Base-by-base conservation (phyloP, 2,888 invertebrate species). In the Acanthosepion lycidas region DNA sequence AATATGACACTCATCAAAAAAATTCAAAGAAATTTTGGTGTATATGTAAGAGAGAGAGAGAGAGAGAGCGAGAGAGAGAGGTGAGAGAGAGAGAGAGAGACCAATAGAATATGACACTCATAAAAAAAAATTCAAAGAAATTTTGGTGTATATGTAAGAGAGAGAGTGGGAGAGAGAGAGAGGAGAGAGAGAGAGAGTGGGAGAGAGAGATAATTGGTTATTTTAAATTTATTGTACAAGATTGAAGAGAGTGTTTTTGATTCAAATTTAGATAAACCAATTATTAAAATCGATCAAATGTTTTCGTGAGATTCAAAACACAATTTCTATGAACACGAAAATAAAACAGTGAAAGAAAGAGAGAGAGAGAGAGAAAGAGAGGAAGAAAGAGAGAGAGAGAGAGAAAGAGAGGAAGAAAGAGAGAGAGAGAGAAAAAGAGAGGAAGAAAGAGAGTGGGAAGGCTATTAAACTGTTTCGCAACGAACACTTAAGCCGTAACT, bases 401-500 rank as follows among this genome's bases (percentile, higher is more conserved):
- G 78, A 78, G 9, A 33, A 1, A 18, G n/a, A 5, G n/a, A 18
- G 78, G 78, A 9, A n/a, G 12, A n/a, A n/a, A 9, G 78, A 1
- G n/a, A 28, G 78, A 55, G 55, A 55, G 55, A 55, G 55, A 28
- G 78, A 33, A 33, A 78, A 18, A 18, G n/a, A 5, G n/a, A 18
- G 78, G 78, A 9, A n/a, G 12, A n/a, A n/a, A 9, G 78, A 1
- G n/a, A n/a, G 9, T 8, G 12, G n/a, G 33, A 33, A 12, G 5
- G 78, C 12, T 78, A 78, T 78, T 78, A n/a, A 78, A 33, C 78
- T 33, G 78, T n/a, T 78, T n/a, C 33, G 78, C n/a, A n/a, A 12
- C n/a, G 78, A 78, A n/a, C n/a, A n/a, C n/a, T 78, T 78, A 78
- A 78, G 78, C 78, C 78, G 78, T 78, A 78, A 78, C 78, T 78